Evolutionary conservation across 2,113 vertebrate species (phyloP).

Genomic region (Tetrax tetrax): DNA sequence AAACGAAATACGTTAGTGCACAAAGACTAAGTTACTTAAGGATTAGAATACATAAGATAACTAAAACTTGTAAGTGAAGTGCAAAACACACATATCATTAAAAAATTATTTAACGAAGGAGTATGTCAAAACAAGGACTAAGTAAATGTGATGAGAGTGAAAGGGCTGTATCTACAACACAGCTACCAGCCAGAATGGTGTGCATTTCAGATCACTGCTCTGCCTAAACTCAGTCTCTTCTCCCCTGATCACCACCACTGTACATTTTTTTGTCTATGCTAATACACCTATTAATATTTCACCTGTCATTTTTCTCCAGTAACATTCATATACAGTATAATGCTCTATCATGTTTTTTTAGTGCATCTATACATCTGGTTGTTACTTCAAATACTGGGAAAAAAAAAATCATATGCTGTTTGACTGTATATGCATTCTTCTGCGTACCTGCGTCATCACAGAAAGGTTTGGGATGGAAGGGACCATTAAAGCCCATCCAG

Average conservation of each 20-base stretch:
- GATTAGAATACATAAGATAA: not conserved
- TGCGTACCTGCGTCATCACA: fast-evolving
- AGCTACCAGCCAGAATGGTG: no score
- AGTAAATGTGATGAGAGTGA: not conserved
- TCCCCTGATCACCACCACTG: no score
- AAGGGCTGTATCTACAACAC: not conserved
- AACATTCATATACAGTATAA: not conserved
- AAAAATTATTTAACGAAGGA: not conserved
- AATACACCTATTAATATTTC: not conserved
- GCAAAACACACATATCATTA: not conserved
- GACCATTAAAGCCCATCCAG: no score
- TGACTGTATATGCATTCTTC: not conserved
- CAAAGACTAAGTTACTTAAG: not conserved
- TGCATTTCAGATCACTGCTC: not conserved
- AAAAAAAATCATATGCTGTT: not conserved
- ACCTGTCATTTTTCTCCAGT: not conserved
- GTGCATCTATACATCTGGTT: not conserved
- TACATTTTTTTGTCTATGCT: not conserved
- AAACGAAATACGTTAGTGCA: not conserved
- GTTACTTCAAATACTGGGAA: not conserved
- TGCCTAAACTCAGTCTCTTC: not conserved
- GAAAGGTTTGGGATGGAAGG: no score
- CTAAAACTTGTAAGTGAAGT: not conserved
- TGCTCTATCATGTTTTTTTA: not conserved
- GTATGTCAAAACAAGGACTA: not conserved